A percentile compares a stretch with the other conserved stretches of the same genome.
These are phyloP conservation scores for Eupithecia subfuscata DNA, from an alignment of 2,888 invertebrate genomes.

Conservation along the genomic window DNA sequence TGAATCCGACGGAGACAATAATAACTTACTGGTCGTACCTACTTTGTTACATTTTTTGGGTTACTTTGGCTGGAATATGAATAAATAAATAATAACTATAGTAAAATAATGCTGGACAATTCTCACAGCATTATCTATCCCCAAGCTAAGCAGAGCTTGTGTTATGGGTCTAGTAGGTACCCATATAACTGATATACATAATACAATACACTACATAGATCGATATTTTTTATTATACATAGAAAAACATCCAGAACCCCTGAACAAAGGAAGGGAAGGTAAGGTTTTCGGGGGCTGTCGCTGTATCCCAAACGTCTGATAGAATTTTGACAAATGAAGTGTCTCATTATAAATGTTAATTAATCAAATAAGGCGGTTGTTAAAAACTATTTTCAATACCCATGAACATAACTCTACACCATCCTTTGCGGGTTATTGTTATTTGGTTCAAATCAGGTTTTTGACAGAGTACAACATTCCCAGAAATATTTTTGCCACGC, in stretches of 20 bases:
- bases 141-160: too few species aligned
- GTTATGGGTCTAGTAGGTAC: too few species aligned
- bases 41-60: neutral
- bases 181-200: too few species aligned
- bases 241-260: too few species aligned
- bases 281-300: neutral
- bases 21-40: neutral
- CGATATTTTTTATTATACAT: too few species aligned
- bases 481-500: neutral
- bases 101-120: too few species aligned
- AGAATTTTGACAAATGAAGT: neutral
- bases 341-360: neutral
- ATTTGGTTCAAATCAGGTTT: neutral
- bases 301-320: neutral
- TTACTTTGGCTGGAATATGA: neutral
- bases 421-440: neutral
- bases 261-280: too few species aligned
- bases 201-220: too few species aligned
- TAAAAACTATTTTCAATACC: neutral
- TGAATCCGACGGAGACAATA: neutral
- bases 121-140: too few species aligned
- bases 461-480: too few species aligned
- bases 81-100: too few species aligned
- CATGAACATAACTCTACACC: neutral
- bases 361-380: neutral